Base-by-base conservation (phyloP, 2,888 invertebrate genomes). In the Bombylius discolor region DNA sequence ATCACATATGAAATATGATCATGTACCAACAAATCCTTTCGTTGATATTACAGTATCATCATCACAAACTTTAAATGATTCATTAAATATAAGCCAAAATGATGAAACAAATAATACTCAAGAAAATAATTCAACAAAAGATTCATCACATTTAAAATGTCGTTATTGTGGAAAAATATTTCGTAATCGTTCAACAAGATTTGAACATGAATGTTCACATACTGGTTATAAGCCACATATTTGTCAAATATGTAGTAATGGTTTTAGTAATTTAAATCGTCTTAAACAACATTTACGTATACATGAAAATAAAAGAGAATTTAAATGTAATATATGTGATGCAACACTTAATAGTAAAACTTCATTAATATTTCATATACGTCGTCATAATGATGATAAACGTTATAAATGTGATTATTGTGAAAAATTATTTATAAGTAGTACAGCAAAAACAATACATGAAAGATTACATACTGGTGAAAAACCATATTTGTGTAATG, bases 241-340 rank as follows among this genome's bases (percentile, higher is more conserved):
- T 49, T 70, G 70, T 51, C 58, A 52, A 4, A 60, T 65, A 31
- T 70, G 70, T 52, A 62, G 64, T 4, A 68, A 68, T 49, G 64
- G 66, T 5, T 70, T 70, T 47, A 67, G 68, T 0, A 70, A 70
- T 55, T 69, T 68, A 46, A 67, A 67, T 3, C 64, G 68, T 0
- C 56, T 70, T 0, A 70, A 69, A 56, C 68, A 68, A 32, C 70
- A 70, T 46, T 66, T 68, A 65, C 64, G 65, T 49, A 68, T 67
- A 5, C 70, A 70, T 51, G 67, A 69, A 0, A 68, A 68, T 1
- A 68, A 70, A 45, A 64, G 67, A 33, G 70, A 70, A 4, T 66
- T 65, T 52, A 63, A 66, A 4, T 70, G 70, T 47, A 58, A 64
- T 4, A 61, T 66, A 7, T 70, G 70, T 44, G 60, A 64, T 23